Conservation (phyloP, 2,888 invertebrate species). For the Stenodera caucasica region DNA sequence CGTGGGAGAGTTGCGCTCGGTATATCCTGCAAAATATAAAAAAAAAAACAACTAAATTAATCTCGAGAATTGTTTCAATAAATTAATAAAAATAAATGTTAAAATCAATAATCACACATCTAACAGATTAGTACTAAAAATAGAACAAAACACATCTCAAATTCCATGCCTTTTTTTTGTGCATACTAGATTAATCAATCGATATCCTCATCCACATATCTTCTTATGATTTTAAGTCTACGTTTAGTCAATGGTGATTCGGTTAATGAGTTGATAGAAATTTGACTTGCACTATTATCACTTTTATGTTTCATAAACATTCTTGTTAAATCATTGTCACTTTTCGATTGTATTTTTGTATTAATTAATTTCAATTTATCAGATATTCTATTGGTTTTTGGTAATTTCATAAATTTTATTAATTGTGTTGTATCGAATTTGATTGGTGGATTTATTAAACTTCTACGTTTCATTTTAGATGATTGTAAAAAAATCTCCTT, state of each 20-base stretch:
- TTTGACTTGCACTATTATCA: conserved; percentile 26
- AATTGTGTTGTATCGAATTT: conserved; percentile 33
- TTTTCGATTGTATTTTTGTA: conserved; percentile 44
- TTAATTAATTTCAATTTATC: conserved; percentile 28
- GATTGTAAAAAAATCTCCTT: conserved; percentile 48
- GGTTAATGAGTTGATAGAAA: conserved; percentile 37
- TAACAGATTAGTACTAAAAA: conserved; percentile 8
- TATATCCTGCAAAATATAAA: conserved; percentile 66
- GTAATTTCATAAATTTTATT: conserved; percentile 57
- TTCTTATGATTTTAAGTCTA: conserved; percentile 43
- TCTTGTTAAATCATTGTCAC: conserved; percentile 41
- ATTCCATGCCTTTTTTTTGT: conserved; percentile 35
- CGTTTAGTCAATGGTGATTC: conserved; percentile 41
- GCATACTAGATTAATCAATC: conserved; percentile 31
- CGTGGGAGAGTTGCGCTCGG: conserved; percentile 73
- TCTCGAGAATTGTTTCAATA: not conserved
- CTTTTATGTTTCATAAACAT: conserved; percentile 1
- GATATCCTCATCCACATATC: conserved; percentile 42
- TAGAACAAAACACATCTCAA: conserved; percentile 15
- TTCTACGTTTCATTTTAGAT: conserved; percentile 45
- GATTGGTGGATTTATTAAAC: conserved; percentile 26
- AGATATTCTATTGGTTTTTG: conserved; percentile 56
- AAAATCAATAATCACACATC: conserved; percentile 6
- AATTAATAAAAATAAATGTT: conserved; percentile 10
- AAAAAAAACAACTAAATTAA: not conserved